Conservation (phyloP, 2,113 vertebrate species). For the Neolamprologus kungweensis region DNA sequence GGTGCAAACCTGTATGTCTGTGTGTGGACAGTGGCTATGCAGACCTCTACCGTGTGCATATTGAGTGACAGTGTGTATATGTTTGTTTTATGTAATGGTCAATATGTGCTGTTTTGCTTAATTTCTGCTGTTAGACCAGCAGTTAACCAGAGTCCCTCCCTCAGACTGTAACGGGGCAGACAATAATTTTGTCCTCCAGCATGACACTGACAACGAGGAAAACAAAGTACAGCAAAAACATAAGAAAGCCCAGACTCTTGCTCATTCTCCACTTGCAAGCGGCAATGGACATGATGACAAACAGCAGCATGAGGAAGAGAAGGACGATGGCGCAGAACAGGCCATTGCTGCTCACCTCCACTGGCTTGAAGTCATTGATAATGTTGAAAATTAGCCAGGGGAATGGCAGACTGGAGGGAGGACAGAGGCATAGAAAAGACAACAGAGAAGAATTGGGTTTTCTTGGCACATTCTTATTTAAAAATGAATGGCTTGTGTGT, state of each 20-base stretch:
- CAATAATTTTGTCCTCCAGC: constrained; percentile 72
- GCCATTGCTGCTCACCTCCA: constrained; percentile 73
- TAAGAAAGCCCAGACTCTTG: constrained; percentile 62
- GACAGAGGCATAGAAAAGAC: background rate
- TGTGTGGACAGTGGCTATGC: background rate
- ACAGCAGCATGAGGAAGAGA: constrained; percentile 76
- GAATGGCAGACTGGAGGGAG: constrained; percentile 62
- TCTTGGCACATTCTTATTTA: background rate
- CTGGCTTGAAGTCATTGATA: constrained; percentile 52
- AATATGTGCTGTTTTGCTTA: background rate
- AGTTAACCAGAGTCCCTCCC: background rate
- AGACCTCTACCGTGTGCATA: background rate
- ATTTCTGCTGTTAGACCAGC: background rate
- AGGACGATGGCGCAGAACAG: constrained; percentile 77
- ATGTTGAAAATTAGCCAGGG: constrained; percentile 68
- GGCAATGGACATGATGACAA: constrained; percentile 72
- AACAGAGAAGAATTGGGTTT: background rate
- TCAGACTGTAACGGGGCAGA: constrained; percentile 67
- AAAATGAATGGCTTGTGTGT: background rate
- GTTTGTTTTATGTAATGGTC: background rate
- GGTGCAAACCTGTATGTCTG: background rate
- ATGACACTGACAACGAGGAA: constrained; percentile 73
- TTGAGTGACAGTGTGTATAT: background rate
- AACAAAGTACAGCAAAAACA: constrained; percentile 74
- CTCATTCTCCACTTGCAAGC: constrained; percentile 73